These are phyloP conservation scores for Cydia amplana DNA, from an alignment of 1,140 invertebrate genomes.

Conservation along the genomic window DNA sequence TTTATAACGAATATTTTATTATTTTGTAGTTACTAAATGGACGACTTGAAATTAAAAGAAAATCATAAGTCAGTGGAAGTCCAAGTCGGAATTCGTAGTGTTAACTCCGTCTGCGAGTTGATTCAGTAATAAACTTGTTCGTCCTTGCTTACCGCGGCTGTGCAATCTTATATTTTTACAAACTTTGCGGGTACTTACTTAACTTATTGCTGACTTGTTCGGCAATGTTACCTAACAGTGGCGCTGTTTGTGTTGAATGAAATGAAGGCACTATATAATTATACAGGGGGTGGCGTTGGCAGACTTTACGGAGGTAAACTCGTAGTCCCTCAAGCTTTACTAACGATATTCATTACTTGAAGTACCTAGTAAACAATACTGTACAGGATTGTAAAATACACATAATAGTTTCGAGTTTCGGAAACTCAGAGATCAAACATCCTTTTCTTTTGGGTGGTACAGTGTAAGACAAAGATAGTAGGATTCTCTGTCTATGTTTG, in stretches of 20 bases:
- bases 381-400: no score
- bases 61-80: neutral
- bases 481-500: no score
- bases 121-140: constrained; percentile 20
- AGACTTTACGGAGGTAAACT: no score
- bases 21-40: neutral
- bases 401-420: no score
- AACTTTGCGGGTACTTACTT: constrained; percentile 1
- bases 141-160: neutral
- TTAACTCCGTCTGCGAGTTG: constrained; percentile 7
- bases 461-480: no score
- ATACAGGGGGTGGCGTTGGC: neutral
- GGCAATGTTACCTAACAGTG: neutral
- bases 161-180: constrained; percentile 1
- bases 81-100: neutral
- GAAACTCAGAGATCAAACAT: no score
- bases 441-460: no score
- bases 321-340: no score
- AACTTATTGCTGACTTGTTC: constrained; percentile 1
- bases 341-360: no score
- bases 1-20: no score
- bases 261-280: neutral
- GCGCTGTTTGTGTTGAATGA: neutral
- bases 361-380: no score
- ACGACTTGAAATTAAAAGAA: neutral